Conservation (phyloP, 2,797 vertebrate genomes). For the Nyctalus aviator region DNA sequence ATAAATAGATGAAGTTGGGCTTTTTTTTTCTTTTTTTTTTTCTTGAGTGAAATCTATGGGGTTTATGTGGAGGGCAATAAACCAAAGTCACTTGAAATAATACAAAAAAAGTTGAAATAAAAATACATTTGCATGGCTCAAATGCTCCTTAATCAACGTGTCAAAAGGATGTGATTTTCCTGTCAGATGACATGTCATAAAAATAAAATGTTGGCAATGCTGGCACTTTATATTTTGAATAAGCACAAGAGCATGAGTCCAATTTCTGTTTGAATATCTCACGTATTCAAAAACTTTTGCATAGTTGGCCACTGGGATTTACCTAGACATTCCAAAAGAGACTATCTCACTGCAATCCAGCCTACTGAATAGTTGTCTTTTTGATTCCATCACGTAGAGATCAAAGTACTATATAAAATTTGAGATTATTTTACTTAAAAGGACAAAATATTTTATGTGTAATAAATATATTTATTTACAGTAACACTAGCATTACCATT, state of each 20-base stretch:
- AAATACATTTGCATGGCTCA: constrained; percentile 75
- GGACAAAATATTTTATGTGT: background rate
- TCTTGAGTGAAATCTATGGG: constrained; percentile 48
- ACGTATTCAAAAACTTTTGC: background rate
- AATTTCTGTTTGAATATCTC: constrained; percentile 46
- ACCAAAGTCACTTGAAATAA: constrained; percentile 54
- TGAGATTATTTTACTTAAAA: background rate
- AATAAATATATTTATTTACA: background rate
- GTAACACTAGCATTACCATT: background rate
- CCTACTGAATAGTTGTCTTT: background rate
- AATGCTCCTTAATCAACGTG: constrained; percentile 62
- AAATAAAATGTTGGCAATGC: constrained; percentile 63
- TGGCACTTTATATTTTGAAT: constrained; percentile 68
- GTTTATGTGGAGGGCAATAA: constrained; percentile 53
- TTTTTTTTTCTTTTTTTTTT: background rate
- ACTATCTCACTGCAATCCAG: background rate
- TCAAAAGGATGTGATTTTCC: constrained; percentile 78
- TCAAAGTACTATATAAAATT: background rate
- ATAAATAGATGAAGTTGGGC: constrained; percentile 17
- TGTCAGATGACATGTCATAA: constrained; percentile 73
- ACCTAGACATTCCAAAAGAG: background rate
- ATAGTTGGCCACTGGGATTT: background rate
- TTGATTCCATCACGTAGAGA: background rate
- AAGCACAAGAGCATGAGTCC: constrained; percentile 25
- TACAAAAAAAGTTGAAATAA: constrained; percentile 74